Evolutionary conservation across 1,140 invertebrate genomes (phyloP), one percentile per base, ranked within the genome.

Genomic region (Potamilus streckersoni): DNA sequence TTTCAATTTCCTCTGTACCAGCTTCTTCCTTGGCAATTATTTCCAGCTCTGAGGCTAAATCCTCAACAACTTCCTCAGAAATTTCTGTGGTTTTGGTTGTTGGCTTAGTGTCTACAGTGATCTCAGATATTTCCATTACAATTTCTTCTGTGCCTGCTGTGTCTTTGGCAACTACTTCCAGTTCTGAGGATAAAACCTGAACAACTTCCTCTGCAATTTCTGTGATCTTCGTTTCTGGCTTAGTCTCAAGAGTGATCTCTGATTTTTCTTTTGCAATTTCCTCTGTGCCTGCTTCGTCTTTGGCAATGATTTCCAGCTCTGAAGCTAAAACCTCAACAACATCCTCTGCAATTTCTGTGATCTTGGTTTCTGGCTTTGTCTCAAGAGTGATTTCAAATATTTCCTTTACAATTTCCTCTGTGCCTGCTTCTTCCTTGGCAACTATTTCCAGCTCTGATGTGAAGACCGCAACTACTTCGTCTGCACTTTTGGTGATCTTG

Each of bases 381-480:
- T 64, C 66, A 17, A 75, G 49, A 49, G 70, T 60, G 63, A 71
- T 56, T 31, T 69, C 70, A 69, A 55, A n/a, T 19, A 67, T 69
- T 69, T 74, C 75, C 66, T 17, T 38, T 64, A n/a, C 27, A 31
- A 31, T 31, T 19, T 31, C 27, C 3, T 31, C 27, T 2, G 2
- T 31, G 27, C 3, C 3, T 31, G 27, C 27, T 31, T 31, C 64
- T 15, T 74, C 72, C 11, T 63, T 73, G 23, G 55, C 17, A 13
- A 58, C 58, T 69, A 69, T 72, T 49, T 73, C 76, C 38, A 74
- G 58, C 57, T 27, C 62, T 27, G 74, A 14, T 63, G 20, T 56
- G n/a, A 64, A 62, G 56, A 65, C 64, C 55, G 70, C 69, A 58
- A 73, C 66, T n/a, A n/a, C n/a, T n/a, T n/a, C n/a, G n/a, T n/a